Conservation (phyloP, 2,888 invertebrate genomes). For the Acrobasis consociella region DNA sequence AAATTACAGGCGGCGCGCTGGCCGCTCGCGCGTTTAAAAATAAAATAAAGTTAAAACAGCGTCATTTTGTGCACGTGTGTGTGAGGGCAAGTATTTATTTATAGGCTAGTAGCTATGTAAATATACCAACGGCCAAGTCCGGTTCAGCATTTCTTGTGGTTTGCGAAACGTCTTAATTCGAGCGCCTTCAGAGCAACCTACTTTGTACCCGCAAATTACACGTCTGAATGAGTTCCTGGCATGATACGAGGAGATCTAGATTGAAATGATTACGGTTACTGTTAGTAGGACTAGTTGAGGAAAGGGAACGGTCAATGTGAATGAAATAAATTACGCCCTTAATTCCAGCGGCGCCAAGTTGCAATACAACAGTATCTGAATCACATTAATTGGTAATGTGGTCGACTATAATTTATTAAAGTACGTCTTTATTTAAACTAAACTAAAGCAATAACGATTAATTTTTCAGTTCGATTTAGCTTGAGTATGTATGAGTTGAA, state of each 20-base stretch:
- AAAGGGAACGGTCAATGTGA: background rate
- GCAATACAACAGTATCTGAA: background rate
- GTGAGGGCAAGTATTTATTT: slow-evolving; percentile 79
- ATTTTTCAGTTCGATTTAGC: no score
- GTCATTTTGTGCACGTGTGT: slow-evolving; percentile 79
- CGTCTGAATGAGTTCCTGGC: slow-evolving; percentile 31
- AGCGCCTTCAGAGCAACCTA: slow-evolving; percentile 49
- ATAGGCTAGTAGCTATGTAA: slow-evolving; percentile 82
- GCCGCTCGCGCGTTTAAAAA: slow-evolving; percentile 77
- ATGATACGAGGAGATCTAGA: slow-evolving; percentile 26
- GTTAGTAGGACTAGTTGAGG: background rate
- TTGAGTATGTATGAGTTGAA: no score
- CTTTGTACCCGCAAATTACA: slow-evolving; percentile 41
- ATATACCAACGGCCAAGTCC: slow-evolving; percentile 68
- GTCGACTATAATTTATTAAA: no score
- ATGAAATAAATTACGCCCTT: background rate
- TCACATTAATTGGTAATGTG: background rate
- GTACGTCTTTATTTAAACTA: no score
- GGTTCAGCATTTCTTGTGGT: slow-evolving; percentile 71
- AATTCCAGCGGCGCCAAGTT: slow-evolving; percentile 5
- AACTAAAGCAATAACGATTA: no score
- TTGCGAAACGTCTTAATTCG: slow-evolving; percentile 78
- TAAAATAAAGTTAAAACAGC: slow-evolving; percentile 82
- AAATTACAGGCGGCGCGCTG: slow-evolving; percentile 77
- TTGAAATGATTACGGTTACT: background rate